phyloP scores from a whole-genome alignment of 2,113 vertebrate species.

The Odontesthes bonariensis region DNA sequence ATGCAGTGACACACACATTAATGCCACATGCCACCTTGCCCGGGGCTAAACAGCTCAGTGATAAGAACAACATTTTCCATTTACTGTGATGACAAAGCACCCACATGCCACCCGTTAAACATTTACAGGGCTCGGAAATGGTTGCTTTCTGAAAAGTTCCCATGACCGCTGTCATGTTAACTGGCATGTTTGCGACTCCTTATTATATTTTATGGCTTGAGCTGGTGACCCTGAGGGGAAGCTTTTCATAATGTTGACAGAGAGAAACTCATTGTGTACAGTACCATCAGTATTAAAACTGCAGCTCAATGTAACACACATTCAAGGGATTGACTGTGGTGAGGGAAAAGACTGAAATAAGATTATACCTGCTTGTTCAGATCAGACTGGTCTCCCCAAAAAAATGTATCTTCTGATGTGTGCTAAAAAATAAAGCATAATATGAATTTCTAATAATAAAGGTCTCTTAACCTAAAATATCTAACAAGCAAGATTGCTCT shows the following conservation, averaged over 20 bases:
- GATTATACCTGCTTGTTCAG: no score
- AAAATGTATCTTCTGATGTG: not conserved
- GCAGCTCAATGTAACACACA: not conserved
- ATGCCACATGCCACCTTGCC: constrained; percentile 62
- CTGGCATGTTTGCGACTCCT: constrained; percentile 49
- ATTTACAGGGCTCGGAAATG: constrained; percentile 55
- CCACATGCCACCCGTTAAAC: constrained; percentile 49
- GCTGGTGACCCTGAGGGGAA: not conserved
- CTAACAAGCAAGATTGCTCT: no score
- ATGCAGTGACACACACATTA: constrained; percentile 60
- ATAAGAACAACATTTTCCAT: constrained; percentile 72
- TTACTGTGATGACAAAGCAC: constrained; percentile 57
- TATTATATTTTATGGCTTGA: constrained; percentile 28
- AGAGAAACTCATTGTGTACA: constrained; percentile 2
- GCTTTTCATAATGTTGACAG: constrained; percentile 11
- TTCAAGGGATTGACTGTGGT: not conserved
- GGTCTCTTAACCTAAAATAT: no score
- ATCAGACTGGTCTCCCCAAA: not conserved
- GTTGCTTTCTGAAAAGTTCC: constrained; percentile 59
- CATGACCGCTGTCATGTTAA: constrained; percentile 48
- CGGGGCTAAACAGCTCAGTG: constrained; percentile 42
- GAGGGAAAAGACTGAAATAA: not conserved
- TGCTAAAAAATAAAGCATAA: no score
- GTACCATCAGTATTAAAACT: not conserved
- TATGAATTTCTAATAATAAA: no score